These are phyloP conservation scores for Corbicula japonica DNA, from an alignment of 2,888 invertebrate species.

Conservation along the genomic window DNA sequence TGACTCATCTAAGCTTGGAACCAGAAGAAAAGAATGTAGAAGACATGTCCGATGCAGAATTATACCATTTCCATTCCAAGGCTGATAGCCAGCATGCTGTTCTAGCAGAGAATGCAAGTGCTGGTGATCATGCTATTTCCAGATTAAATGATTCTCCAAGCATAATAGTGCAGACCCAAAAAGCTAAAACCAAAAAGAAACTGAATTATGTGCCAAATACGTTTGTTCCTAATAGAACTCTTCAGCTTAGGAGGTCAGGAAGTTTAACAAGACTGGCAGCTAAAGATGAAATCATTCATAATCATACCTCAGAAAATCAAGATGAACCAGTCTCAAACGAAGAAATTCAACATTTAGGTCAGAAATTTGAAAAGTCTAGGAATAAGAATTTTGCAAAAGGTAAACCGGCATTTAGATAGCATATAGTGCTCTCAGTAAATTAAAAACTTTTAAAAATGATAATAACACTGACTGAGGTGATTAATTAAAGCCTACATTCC, in stretches of 20 bases:
- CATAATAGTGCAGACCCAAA: neutral
- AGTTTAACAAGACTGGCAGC: conserved; percentile 66
- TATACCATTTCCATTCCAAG: conserved; percentile 14
- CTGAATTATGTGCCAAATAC: conserved; percentile 75
- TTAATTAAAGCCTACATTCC: no score
- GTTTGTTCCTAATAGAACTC: conserved; percentile 76
- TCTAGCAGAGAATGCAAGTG: neutral
- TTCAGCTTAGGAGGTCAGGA: conserved; percentile 73
- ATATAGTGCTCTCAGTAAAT: no score
- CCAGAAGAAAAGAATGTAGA: neutral
- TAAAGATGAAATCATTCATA: conserved; percentile 11
- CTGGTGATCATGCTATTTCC: neutral
- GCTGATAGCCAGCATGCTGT: neutral
- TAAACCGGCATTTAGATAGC: conserved; percentile 27
- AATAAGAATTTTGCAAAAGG: conserved; percentile 11
- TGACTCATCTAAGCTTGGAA: conserved; percentile 22
- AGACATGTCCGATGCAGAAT: conserved; percentile 23
- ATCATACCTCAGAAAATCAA: no score
- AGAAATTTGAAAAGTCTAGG: neutral
- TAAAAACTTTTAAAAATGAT: no score
- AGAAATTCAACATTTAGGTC: neutral
- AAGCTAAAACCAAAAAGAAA: conserved; percentile 62
- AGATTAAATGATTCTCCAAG: neutral
- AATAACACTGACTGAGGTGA: no score
- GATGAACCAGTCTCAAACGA: conserved; percentile 17